These are phyloP conservation scores for Phenacoccus solenopsis DNA, from an alignment of 1,140 invertebrate genomes.

Conservation along the genomic window DNA sequence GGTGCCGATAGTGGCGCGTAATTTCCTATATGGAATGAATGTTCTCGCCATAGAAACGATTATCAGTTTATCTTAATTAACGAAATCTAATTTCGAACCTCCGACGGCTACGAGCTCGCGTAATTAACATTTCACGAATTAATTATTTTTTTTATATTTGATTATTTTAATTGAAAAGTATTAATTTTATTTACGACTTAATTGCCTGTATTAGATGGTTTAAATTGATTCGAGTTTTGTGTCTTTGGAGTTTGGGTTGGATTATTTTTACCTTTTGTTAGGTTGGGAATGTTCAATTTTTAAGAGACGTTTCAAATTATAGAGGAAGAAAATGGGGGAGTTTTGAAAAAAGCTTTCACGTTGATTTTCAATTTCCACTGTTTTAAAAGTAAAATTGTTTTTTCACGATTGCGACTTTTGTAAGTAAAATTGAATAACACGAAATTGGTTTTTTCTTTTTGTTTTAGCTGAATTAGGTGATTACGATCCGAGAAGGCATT, in stretches of 20 bases:
- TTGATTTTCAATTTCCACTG: too few relatives aligned
- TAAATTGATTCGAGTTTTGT: too few relatives aligned
- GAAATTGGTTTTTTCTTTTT: conserved; percentile 8
- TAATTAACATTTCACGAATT: conserved; percentile 9
- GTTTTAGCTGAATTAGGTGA: conserved; percentile 89
- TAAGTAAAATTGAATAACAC: too few relatives aligned
- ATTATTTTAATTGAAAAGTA: neutral
- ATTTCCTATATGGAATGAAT: conserved; percentile 11
- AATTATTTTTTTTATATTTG: conserved; percentile 3
- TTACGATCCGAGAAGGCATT: conserved; percentile 81
- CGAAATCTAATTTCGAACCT: conserved; percentile 4
- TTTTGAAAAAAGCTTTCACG: too few relatives aligned
- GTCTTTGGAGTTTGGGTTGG: too few relatives aligned
- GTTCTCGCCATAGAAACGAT: neutral
- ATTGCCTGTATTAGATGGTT: too few relatives aligned
- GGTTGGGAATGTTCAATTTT: too few relatives aligned
- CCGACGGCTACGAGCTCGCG: neutral
- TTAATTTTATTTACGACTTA: neutral
- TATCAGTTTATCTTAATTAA: conserved; percentile 13
- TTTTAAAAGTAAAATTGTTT: too few relatives aligned
- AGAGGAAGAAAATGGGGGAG: too few relatives aligned
- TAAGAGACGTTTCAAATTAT: too few relatives aligned
- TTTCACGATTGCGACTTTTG: too few relatives aligned
- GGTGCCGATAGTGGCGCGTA: neutral
- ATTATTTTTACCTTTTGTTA: too few relatives aligned